Evolutionary conservation across 2,797 vertebrate genomes (phyloP), one percentile per base, ranked within the genome.

Genomic region (Dendrocincla tyrannina): DNA sequence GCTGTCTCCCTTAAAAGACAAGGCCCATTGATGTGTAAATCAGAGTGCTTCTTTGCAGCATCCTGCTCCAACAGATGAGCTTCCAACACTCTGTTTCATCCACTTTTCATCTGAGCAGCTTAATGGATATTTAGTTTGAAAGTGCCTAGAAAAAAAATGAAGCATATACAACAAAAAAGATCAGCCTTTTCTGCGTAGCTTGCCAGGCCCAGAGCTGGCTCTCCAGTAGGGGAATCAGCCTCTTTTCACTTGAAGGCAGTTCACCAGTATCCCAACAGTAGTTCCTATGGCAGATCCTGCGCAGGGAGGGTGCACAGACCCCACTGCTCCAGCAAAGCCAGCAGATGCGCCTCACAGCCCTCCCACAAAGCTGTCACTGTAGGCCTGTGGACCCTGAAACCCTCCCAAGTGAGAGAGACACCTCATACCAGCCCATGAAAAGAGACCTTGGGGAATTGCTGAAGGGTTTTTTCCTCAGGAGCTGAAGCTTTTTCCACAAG

Each of bases 391-490:
- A 23, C 7, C 15, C 17, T 5, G 0, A 73, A 80, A 7, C 27
- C 14, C 17, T 9, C 3, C 13, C 2, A 17, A 7, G 1, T 4
- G 2, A 5, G 0, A 1, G 17, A 7, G 3, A 50, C 14, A 7
- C 13, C 10, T 15, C 2, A 13, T 39, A 22, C 5, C 39, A 59
- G 15, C 28, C 10, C 1, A 0, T 3, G 3, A 3, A 68, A 39
- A 23, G 13, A 44, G 3, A 12, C 37, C 0, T 4, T 1, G 1
- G 33, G 25, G 5, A 79, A 15, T 5, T 53, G 14, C 6, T 12
- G 2, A 2, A 11, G 5, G 5, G 1, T 0, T 0, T 5, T 25
- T 55, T 32, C 11, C 2, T 2, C 1, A 13, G 8, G 10, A 15
- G 5, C 10, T 0, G 0, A 8, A 30, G 32, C 2, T 62, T 58